Percentiles rank a stretch among this genome's conserved stretches.
Conservation (phyloP, 1,140 invertebrate genomes). For the Lepidurus packardi region DNA sequence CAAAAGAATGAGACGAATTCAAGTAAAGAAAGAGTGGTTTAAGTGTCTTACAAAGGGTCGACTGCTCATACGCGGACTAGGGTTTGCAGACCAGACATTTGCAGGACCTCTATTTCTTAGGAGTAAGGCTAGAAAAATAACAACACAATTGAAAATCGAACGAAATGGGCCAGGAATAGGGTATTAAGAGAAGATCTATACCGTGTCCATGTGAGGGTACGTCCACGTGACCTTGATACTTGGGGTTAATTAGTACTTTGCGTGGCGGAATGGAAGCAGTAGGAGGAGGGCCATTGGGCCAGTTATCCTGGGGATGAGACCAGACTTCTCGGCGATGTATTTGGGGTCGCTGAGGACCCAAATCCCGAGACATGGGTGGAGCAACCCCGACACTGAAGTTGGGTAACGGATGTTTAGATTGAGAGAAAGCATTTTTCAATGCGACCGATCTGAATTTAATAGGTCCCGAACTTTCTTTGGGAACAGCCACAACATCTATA, state of each 20-base stretch:
- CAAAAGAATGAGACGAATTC: background rate
- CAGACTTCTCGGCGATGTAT: background rate
- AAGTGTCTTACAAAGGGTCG: background rate
- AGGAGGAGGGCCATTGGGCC: background rate
- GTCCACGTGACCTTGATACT: background rate
- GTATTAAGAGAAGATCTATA: background rate
- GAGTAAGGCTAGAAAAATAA: background rate
- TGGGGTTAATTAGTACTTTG: background rate
- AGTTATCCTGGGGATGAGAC: background rate
- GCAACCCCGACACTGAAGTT: background rate
- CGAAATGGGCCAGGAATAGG: background rate
- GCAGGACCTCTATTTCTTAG: background rate
- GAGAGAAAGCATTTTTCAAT: background rate
- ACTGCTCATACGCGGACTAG: background rate
- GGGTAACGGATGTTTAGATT: background rate
- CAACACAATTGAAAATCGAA: background rate
- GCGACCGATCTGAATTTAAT: background rate
- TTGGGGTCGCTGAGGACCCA: background rate
- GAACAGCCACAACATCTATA: background rate
- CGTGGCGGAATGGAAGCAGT: background rate
- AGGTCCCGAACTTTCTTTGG: background rate
- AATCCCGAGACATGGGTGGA: background rate
- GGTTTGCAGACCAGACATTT: background rate
- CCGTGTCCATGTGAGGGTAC: background rate
- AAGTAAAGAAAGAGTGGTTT: background rate